These are phyloP conservation scores for Chrysodeixis includens DNA, from an alignment of 2,888 invertebrate genomes.

Conservation along the genomic window DNA sequence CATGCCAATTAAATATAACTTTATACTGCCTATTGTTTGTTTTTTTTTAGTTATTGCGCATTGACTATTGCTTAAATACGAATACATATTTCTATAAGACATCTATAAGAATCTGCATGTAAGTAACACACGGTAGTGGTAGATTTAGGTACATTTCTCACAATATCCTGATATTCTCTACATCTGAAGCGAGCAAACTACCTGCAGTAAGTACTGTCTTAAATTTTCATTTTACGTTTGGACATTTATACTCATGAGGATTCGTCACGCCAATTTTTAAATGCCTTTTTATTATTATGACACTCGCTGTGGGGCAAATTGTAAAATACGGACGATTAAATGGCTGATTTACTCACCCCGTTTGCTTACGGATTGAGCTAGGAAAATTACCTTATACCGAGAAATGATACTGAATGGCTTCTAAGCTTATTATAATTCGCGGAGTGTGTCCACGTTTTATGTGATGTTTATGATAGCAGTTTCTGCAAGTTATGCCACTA, in stretches of 20 bases:
- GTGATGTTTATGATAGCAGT: constrained; percentile 71
- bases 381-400: constrained; percentile 72
- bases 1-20: background rate
- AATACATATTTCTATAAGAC: no score
- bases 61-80: no score
- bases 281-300: constrained; percentile 64
- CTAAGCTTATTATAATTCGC: constrained; percentile 77
- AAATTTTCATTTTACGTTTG: constrained; percentile 72
- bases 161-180: background rate
- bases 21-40: no score
- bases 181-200: constrained; percentile 3
- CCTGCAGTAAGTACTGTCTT: constrained; percentile 57
- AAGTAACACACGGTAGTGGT: background rate
- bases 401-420: constrained; percentile 74
- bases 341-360: constrained; percentile 73
- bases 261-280: constrained; percentile 64
- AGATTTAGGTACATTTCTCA: background rate
- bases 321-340: constrained; percentile 80
- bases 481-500: constrained; percentile 67
- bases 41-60: no score
- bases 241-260: constrained; percentile 69
- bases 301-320: constrained; percentile 75
- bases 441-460: constrained; percentile 72
- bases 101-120: no score
- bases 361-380: constrained; percentile 60